These are phyloP conservation scores for Noctilio leporinus DNA, from an alignment of 2,113 vertebrate species.

Conservation along the genomic window DNA sequence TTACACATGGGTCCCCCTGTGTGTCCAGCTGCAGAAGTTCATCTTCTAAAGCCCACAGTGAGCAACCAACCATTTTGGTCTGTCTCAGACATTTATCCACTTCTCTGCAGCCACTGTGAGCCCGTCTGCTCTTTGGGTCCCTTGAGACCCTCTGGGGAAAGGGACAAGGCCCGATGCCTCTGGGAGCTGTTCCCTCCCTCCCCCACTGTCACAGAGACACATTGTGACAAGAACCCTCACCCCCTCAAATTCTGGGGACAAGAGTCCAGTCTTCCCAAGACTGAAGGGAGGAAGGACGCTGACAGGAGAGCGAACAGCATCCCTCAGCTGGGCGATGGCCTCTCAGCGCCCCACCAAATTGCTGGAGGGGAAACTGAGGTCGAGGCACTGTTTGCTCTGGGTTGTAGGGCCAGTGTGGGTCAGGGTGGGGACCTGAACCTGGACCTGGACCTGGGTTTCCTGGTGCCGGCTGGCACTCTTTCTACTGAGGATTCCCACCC, in stretches of 20 bases:
- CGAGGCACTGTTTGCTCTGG: not conserved
- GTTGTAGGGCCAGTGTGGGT: not conserved
- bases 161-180: not conserved
- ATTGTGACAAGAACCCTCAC: not conserved
- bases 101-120: not conserved
- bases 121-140: not conserved
- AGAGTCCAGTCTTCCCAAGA: not conserved
- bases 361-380: not conserved
- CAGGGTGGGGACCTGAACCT: too few species aligned
- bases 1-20: accelerated
- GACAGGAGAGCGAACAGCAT: not conserved
- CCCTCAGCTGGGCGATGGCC: not conserved
- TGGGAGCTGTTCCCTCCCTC: not conserved
- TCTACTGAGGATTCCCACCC: not conserved
- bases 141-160: not conserved
- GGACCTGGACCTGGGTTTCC: not conserved
- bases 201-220: too few species aligned
- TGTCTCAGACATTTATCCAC: not conserved
- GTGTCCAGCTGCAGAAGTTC: not conserved
- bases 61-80: not conserved
- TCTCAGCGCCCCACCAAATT: not conserved
- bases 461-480: not conserved
- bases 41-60: not conserved
- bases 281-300: not conserved
- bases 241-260: not conserved